phyloP scores from a whole-genome alignment of 2,888 invertebrate species.

The Vesta saturnalis region DNA sequence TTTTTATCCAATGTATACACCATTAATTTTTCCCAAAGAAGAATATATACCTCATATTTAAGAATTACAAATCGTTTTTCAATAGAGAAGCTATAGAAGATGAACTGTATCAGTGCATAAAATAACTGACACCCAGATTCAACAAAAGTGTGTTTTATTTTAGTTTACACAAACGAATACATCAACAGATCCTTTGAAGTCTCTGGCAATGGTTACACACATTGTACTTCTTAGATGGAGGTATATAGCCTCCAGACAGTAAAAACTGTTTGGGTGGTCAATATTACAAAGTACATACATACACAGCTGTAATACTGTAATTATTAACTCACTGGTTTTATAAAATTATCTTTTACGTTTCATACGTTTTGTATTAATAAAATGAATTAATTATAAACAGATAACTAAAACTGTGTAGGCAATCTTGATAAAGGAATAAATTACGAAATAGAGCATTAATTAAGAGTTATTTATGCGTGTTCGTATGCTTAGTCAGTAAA shows the following conservation, averaged over 20 bases:
- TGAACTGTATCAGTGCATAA: too few species aligned
- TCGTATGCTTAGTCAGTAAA: too few species aligned
- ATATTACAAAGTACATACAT: slow-evolving; percentile 8
- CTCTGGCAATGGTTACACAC: slow-evolving; percentile 9
- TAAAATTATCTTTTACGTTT: not conserved
- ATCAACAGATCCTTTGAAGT: slow-evolving; percentile 11
- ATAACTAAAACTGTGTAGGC: too few species aligned
- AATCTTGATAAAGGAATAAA: too few species aligned
- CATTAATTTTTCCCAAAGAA: too few species aligned
- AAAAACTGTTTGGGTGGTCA: slow-evolving; percentile 35
- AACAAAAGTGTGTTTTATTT: not conserved
- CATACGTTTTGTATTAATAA: not conserved
- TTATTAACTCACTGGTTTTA: slow-evolving; percentile 3
- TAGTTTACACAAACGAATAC: not conserved
- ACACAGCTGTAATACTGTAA: not conserved
- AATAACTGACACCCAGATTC: too few species aligned
- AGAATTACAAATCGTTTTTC: too few species aligned
- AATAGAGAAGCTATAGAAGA: too few species aligned
- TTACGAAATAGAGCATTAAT: too few species aligned
- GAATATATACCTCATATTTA: too few species aligned
- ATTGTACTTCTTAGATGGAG: slow-evolving; percentile 31
- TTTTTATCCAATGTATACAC: too few species aligned
- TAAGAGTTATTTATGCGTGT: too few species aligned
- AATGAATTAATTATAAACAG: not conserved
- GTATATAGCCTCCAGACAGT: slow-evolving; percentile 27